These are phyloP conservation scores for Pristiophorus japonicus DNA, from an alignment of 2,113 vertebrate species.

Conservation along the genomic window DNA sequence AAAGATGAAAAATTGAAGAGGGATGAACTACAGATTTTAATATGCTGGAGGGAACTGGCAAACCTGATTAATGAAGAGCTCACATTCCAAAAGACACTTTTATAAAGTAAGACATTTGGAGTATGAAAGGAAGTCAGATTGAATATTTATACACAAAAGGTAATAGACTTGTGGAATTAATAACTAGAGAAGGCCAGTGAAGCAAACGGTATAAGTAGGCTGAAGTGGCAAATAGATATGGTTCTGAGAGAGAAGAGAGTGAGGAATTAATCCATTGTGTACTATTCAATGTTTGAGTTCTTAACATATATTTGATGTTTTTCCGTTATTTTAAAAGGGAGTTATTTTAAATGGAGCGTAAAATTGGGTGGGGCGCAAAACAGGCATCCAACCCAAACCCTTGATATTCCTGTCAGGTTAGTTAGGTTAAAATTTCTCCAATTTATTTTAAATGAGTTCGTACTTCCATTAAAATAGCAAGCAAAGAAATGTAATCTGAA, in stretches of 20 bases:
- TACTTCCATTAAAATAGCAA: not conserved
- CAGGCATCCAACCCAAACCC: not conserved
- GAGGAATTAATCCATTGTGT: too few species aligned
- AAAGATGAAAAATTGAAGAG: not conserved
- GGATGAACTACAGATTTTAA: not conserved
- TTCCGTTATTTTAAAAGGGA: not conserved
- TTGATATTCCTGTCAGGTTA: not conserved
- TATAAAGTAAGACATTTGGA: not conserved
- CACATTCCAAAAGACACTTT: not conserved
- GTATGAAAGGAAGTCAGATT: too few species aligned
- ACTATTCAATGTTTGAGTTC: too few species aligned
- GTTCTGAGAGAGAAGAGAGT: too few species aligned
- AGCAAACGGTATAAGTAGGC: too few species aligned
- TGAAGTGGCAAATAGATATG: too few species aligned
- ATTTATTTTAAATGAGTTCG: not conserved
- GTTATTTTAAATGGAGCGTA: not conserved
- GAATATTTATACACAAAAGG: too few species aligned
- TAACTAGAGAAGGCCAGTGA: too few species aligned
- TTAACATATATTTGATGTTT: not conserved
- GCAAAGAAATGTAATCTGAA: not conserved
- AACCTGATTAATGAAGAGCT: not conserved
- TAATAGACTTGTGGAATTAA: too few species aligned
- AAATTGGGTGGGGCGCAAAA: too few species aligned
- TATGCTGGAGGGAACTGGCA: not conserved
- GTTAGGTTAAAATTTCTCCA: not conserved